Evolutionary conservation across 35 echinoderm and acorn worm genomes (phyloP).

Genomic region (Nesometra sesokonis): DNA sequence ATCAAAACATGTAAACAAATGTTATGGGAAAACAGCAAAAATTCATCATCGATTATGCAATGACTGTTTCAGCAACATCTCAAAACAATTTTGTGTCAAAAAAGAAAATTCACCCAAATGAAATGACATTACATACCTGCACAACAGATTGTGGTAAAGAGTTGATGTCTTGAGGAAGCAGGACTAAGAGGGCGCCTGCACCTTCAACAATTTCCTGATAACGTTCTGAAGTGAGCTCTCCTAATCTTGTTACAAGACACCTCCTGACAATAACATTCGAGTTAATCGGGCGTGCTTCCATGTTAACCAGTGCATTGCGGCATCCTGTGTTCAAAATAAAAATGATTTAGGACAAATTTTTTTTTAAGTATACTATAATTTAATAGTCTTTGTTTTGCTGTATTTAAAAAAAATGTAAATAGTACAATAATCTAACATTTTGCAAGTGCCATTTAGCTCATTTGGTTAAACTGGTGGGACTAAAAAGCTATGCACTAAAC

Average conservation of each 20-base stretch:
- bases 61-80: too few species aligned
- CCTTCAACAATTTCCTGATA: constrained; percentile 77
- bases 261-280: constrained; percentile 62
- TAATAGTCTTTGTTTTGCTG: background rate
- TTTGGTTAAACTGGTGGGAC: too few species aligned
- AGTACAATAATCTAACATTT: background rate
- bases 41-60: too few species aligned
- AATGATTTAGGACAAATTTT: too few species aligned
- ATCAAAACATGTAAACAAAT: too few species aligned
- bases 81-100: too few species aligned
- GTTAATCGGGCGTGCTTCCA: constrained; percentile 82
- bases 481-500: too few species aligned
- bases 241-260: constrained; percentile 62
- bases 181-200: constrained; percentile 60
- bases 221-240: constrained; percentile 61
- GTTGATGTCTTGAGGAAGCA: constrained; percentile 64
- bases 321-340: constrained; percentile 55
- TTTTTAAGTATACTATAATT: background rate
- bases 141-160: constrained; percentile 65
- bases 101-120: too few species aligned
- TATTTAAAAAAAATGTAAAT: background rate
- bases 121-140: constrained; percentile 10
- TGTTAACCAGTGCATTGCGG: constrained; percentile 90
- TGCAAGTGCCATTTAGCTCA: background rate
- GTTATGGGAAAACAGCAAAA: too few species aligned